Evolutionary conservation across 2,797 vertebrate genomes (phyloP).

Genomic region (Sitta carolinensis): DNA sequence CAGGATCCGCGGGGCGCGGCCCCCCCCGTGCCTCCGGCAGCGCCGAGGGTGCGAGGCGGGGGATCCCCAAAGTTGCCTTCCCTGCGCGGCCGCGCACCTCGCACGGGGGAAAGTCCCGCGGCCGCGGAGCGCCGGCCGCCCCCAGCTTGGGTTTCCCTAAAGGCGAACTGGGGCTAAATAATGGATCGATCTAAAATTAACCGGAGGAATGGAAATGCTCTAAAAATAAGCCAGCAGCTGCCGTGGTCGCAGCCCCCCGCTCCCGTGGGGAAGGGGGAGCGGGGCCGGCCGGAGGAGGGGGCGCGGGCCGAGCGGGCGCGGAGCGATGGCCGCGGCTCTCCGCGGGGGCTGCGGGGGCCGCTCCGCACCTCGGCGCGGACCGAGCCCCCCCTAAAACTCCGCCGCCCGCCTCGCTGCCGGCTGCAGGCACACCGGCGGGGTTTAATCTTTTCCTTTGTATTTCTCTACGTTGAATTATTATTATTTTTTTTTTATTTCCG

Average conservation of each 20-base stretch:
- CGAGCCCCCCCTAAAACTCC: neutral
- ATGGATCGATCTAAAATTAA: slow-evolving; percentile 77
- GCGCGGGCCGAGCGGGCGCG: neutral
- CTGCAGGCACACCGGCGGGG: too few relatives aligned
- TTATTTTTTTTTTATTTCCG: neutral
- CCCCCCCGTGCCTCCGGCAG: neutral
- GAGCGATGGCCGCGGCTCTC: neutral
- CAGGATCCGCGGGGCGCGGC: neutral
- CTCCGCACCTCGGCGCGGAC: neutral
- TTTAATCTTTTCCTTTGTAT: neutral
- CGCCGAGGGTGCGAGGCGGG: too few relatives aligned
- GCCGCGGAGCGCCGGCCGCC: neutral
- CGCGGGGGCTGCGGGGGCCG: neutral
- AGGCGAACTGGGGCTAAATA: slow-evolving; percentile 61
- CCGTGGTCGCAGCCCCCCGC: slow-evolving; percentile 60
- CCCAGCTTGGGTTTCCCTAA: slow-evolving; percentile 52
- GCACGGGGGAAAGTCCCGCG: neutral
- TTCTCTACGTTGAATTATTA: neutral
- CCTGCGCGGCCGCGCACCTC: neutral
- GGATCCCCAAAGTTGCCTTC: neutral
- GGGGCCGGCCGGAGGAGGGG: neutral
- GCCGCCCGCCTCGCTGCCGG: neutral
- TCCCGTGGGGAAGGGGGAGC: slow-evolving; percentile 10
- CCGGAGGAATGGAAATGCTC: slow-evolving; percentile 71
- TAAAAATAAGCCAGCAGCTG: slow-evolving; percentile 79